These are phyloP conservation scores for Spialia ferax DNA, from an alignment of 2,888 invertebrate genomes.

Conservation along the genomic window DNA sequence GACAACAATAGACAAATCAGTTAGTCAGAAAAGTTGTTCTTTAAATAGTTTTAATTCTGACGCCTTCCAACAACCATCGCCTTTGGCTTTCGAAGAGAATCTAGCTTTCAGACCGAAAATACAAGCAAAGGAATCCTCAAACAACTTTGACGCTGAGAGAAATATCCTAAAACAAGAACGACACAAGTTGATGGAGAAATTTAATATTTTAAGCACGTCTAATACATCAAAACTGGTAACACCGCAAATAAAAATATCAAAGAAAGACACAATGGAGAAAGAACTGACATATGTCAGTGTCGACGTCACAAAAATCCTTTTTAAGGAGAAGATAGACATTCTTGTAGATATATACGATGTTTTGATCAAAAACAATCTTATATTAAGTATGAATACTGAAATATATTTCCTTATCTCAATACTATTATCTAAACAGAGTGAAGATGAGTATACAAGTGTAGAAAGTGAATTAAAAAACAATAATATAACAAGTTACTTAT, in stretches of 20 bases:
- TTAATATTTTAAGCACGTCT: conserved; percentile 70
- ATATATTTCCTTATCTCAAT: conserved; percentile 90
- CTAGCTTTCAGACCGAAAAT: conserved; percentile 69
- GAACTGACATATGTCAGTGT: conserved; percentile 67
- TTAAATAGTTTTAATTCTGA: conserved; percentile 72
- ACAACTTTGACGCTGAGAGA: conserved; percentile 72
- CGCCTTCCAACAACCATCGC: conserved; percentile 67
- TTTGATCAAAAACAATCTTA: conserved; percentile 87
- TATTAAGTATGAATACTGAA: conserved; percentile 89
- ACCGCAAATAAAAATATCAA: conserved; percentile 69
- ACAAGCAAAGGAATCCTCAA: conserved; percentile 64
- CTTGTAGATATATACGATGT: conserved; percentile 86
- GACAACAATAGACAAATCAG: conserved; percentile 71
- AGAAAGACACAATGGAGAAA: conserved; percentile 61
- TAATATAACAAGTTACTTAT: conserved; percentile 60
- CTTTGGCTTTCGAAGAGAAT: conserved; percentile 67
- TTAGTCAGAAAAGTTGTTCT: conserved; percentile 66
- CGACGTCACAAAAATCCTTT: conserved; percentile 74
- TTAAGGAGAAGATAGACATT: conserved; percentile 82
- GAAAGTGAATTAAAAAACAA: conserved; percentile 57
- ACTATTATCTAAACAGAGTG: conserved; percentile 81
- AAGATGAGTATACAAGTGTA: conserved; percentile 61
- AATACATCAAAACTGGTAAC: conserved; percentile 57
- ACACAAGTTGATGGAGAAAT: conserved; percentile 80
- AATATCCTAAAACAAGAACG: conserved; percentile 76